Conservation (phyloP, 1,140 invertebrate species). For the Lordiphosa mommai region DNA sequence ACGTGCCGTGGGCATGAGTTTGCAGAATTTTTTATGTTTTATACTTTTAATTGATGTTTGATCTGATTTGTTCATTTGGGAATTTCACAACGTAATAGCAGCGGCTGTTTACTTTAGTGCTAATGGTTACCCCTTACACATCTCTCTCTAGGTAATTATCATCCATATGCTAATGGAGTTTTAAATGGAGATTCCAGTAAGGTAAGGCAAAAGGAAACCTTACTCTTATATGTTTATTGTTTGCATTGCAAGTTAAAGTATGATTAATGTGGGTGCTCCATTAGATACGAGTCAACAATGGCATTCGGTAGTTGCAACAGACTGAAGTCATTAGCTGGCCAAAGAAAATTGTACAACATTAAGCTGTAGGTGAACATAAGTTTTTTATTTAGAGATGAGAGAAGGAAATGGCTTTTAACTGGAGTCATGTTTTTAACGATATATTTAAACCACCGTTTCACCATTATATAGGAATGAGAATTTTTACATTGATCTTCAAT, state of each 20-base stretch:
- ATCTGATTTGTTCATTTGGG: conserved; percentile 22
- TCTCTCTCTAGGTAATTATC: conserved; percentile 52
- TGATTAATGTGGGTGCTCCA: conserved; percentile 70
- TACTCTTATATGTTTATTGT: conserved; percentile 41
- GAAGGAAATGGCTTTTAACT: too few species aligned
- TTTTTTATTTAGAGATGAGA: neutral
- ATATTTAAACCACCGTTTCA: too few species aligned
- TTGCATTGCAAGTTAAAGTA: conserved; percentile 56
- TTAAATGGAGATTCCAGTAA: conserved; percentile 40
- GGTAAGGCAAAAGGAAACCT: too few species aligned
- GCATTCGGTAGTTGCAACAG: conserved; percentile 64
- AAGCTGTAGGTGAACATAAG: conserved; percentile 6
- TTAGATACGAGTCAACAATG: conserved; percentile 53
- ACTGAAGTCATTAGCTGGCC: conserved; percentile 51
- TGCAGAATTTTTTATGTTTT: conserved; percentile 29
- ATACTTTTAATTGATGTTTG: conserved; percentile 31
- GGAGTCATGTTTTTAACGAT: too few species aligned
- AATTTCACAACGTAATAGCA: conserved; percentile 69
- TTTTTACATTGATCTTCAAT: too few species aligned
- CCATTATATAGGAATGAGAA: too few species aligned
- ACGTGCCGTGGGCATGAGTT: conserved; percentile 52
- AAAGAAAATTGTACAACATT: conserved; percentile 10
- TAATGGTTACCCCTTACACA: conserved; percentile 35
- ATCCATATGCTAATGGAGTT: conserved; percentile 68
- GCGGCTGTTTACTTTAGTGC: conserved; percentile 59